phyloP scores from a whole-genome alignment of 64 coral and sea anemone genomes.

The Acropora yongei region DNA sequence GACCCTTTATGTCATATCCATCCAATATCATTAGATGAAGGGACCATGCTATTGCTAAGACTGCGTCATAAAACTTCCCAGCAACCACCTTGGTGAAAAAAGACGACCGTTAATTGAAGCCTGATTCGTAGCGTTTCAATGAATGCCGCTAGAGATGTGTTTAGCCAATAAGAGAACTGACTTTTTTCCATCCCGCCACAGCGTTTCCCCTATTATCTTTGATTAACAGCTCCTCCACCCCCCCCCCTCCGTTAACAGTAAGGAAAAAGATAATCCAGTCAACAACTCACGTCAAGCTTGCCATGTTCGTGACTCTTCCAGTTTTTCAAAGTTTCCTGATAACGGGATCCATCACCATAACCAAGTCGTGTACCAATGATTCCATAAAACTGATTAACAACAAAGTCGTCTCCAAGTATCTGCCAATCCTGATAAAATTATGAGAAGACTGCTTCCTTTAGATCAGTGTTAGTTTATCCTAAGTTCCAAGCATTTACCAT shows the following conservation, averaged over 20 bases:
- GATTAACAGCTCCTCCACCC: too few relatives aligned
- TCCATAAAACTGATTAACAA: constrained; percentile 60
- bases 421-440: constrained; percentile 57
- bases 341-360: constrained; percentile 43
- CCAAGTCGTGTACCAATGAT: constrained; percentile 69
- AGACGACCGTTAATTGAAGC: too few relatives aligned
- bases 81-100: constrained; percentile 20
- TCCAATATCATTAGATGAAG: constrained; percentile 49
- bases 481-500: too few relatives aligned
- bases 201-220: too few relatives aligned
- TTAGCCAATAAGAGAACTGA: too few relatives aligned
- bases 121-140: too few relatives aligned
- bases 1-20: constrained; percentile 39
- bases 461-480: too few relatives aligned
- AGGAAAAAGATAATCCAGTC: background rate
- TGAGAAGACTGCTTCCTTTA: too few relatives aligned
- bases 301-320: constrained; percentile 43
- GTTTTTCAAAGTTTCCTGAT: constrained; percentile 21
- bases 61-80: constrained; percentile 52
- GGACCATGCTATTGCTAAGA: constrained; percentile 16
- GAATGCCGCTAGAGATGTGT: too few relatives aligned
- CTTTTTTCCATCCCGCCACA: too few relatives aligned
- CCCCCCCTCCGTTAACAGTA: too few relatives aligned
- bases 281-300: constrained; percentile 33
- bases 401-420: constrained; percentile 44